Evolutionary conservation across 2,888 invertebrate species (phyloP).

Genomic region (Thecocarcelia acutangulata): DNA sequence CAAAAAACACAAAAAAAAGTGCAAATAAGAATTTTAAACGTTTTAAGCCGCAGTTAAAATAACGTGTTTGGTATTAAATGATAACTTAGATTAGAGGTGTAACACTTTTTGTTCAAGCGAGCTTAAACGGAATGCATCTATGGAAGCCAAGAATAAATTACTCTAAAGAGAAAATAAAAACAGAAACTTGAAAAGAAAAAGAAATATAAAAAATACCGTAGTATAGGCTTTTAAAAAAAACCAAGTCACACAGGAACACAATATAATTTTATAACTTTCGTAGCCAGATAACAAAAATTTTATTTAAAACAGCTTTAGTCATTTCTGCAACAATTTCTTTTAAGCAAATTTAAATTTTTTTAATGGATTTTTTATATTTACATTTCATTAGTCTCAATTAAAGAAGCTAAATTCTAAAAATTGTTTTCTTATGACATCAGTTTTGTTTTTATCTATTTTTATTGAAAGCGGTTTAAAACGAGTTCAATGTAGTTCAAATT

Average conservation of each 20-base stretch:
- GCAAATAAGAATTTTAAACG: constrained; percentile 12
- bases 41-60: constrained; percentile 21
- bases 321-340: neutral
- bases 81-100: constrained; percentile 26
- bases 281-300: neutral
- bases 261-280: too few relatives aligned
- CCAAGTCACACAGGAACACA: too few relatives aligned
- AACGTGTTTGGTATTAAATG: constrained; percentile 27
- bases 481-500: constrained; percentile 32
- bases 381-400: constrained; percentile 59
- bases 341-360: neutral
- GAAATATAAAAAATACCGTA: too few relatives aligned
- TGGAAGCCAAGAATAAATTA: neutral
- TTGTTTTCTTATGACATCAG: constrained; percentile 53
- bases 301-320: neutral
- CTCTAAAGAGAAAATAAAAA: neutral
- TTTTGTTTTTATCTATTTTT: constrained; percentile 12
- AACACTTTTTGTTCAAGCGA: constrained; percentile 39
- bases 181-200: too few relatives aligned
- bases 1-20: neutral
- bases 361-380: constrained; percentile 25
- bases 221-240: too few relatives aligned
- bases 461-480: constrained; percentile 45
- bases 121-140: neutral
- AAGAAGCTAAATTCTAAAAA: constrained; percentile 38